Conservation (phyloP, 2,797 vertebrate genomes). For the Tamandua tetradactyla region DNA sequence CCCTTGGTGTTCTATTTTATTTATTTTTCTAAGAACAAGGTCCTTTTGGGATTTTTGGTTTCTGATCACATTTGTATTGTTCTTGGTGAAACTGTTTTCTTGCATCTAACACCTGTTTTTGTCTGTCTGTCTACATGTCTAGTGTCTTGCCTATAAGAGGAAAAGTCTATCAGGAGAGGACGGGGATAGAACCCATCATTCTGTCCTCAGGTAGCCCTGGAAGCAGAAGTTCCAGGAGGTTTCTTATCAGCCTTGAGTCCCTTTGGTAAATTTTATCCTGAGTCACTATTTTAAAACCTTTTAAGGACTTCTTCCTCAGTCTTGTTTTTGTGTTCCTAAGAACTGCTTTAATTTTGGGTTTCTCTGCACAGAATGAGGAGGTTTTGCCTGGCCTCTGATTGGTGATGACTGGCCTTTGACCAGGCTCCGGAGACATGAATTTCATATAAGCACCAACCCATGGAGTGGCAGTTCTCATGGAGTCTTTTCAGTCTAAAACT, state of each 20-base stretch:
- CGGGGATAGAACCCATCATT: background rate
- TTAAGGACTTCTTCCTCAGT: background rate
- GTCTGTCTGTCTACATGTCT: background rate
- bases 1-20: background rate
- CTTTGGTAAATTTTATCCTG: background rate
- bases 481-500: background rate
- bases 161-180: background rate
- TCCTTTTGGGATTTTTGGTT: background rate
- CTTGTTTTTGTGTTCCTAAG: background rate
- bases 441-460: too few relatives aligned
- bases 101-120: background rate
- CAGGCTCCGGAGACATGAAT: background rate
- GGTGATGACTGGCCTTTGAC: background rate
- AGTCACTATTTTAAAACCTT: background rate
- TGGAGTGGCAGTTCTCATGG: too few relatives aligned
- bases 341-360: background rate
- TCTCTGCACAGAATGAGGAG: background rate
- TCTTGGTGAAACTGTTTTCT: background rate
- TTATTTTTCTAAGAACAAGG: background rate
- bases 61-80: background rate
- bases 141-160: too few relatives aligned
- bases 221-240: too few relatives aligned
- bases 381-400: too few relatives aligned
- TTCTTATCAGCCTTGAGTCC: background rate
- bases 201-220: background rate